These are phyloP conservation scores for Acromyrmex charruanus DNA, from an alignment of 1,140 invertebrate genomes.

Conservation along the genomic window DNA sequence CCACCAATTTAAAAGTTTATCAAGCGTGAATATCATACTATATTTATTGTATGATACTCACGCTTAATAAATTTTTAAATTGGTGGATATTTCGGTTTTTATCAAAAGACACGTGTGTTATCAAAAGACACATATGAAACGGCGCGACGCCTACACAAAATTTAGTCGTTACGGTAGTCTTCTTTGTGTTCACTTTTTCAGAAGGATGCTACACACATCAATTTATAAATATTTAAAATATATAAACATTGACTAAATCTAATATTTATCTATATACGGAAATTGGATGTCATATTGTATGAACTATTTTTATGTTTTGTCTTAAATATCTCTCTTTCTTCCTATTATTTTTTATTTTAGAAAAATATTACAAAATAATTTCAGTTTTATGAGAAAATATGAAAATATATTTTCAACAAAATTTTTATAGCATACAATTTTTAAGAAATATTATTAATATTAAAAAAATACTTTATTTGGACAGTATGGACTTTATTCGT, in stretches of 20 bases:
- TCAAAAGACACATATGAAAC: too few species aligned
- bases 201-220: not conserved
- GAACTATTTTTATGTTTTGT: not conserved
- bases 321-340: not conserved
- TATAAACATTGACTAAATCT: not conserved
- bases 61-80: too few species aligned
- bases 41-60: too few species aligned
- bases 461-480: slow-evolving; percentile 10
- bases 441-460: not conserved
- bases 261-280: not conserved
- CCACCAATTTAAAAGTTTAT: not conserved
- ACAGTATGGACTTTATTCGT: slow-evolving; percentile 94
- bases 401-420: not conserved
- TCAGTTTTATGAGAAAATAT: not conserved
- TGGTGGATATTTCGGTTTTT: too few species aligned
- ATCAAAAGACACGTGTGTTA: too few species aligned
- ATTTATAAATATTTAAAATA: slow-evolving; percentile 2
- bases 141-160: not conserved
- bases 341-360: not conserved
- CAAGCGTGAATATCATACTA: not conserved
- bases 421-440: not conserved
- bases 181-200: not conserved
- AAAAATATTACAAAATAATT: slow-evolving; percentile 10
- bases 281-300: not conserved
- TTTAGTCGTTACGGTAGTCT: not conserved